Evolutionary conservation across 2,797 vertebrate genomes (phyloP).

Genomic region (Falco berigora): DNA sequence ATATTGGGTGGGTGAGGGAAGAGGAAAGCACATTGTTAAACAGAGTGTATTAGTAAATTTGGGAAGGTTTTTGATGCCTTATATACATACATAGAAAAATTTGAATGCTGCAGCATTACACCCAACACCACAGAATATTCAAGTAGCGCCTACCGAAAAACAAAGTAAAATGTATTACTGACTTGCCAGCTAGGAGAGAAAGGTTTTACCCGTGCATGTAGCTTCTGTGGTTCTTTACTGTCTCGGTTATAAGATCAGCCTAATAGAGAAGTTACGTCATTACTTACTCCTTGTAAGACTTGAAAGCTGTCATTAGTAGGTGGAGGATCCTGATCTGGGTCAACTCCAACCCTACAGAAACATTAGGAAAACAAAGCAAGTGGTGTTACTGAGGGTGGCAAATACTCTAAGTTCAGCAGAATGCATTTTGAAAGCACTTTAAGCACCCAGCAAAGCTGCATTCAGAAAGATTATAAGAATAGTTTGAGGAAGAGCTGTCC

Average conservation of each 20-base stretch:
- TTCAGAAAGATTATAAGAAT: neutral
- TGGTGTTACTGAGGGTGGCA: neutral
- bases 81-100: neutral
- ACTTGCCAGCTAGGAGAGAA: neutral
- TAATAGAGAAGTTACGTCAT: constrained; percentile 12
- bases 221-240: neutral
- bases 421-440: neutral
- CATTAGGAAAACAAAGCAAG: constrained; percentile 55
- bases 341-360: constrained; percentile 87
- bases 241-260: neutral
- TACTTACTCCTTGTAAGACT: constrained; percentile 94
- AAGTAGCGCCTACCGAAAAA: no score
- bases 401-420: neutral
- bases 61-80: neutral
- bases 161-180: neutral
- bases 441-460: constrained; percentile 37
- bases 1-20: neutral
- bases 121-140: neutral
- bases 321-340: constrained; percentile 91
- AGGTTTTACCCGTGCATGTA: neutral
- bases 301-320: constrained; percentile 91
- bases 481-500: neutral
- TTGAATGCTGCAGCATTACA: fast-evolving
- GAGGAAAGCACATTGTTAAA: neutral
- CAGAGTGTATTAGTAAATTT: neutral